phyloP scores from a whole-genome alignment of 2,888 invertebrate species.

The Himalopsyche tibetana region DNA sequence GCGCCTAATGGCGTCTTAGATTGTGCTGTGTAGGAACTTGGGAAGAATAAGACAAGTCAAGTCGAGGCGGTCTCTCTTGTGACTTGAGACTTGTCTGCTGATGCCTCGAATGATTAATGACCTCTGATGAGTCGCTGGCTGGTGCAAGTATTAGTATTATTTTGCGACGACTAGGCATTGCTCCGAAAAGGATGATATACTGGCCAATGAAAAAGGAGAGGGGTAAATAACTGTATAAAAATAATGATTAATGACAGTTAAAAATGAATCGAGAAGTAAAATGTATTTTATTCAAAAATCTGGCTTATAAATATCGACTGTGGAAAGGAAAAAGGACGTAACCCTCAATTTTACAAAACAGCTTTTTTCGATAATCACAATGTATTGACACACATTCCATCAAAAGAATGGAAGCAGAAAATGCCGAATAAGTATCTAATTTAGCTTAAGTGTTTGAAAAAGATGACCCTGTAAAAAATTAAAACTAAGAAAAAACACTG shows the following conservation, averaged over 20 bases:
- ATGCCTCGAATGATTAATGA: conserved; percentile 65
- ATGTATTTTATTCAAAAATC: no score
- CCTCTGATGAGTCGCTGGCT: conserved; percentile 60
- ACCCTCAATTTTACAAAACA: no score
- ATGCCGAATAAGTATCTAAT: no score
- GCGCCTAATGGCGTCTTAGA: conserved; percentile 60
- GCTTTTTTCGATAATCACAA: no score
- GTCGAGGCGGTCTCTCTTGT: conserved; percentile 64
- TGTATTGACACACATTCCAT: no score
- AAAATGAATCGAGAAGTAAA: no score
- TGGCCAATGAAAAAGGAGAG: conserved; percentile 21
- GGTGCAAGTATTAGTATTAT: conserved; percentile 17
- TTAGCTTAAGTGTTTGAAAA: no score
- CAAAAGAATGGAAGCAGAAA: no score
- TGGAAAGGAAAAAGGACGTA: no score
- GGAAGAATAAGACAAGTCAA: conserved; percentile 47
- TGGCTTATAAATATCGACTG: no score
- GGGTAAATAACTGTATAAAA: neutral
- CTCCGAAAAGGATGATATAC: conserved; percentile 8
- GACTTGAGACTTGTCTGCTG: conserved; percentile 53
- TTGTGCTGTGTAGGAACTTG: conserved; percentile 52
- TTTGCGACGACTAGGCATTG: conserved; percentile 12
- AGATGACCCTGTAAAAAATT: no score
- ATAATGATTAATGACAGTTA: neutral
- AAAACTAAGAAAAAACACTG: no score